These are phyloP conservation scores for Clivina fossor DNA, from an alignment of 2,888 invertebrate species.

Conservation along the genomic window DNA sequence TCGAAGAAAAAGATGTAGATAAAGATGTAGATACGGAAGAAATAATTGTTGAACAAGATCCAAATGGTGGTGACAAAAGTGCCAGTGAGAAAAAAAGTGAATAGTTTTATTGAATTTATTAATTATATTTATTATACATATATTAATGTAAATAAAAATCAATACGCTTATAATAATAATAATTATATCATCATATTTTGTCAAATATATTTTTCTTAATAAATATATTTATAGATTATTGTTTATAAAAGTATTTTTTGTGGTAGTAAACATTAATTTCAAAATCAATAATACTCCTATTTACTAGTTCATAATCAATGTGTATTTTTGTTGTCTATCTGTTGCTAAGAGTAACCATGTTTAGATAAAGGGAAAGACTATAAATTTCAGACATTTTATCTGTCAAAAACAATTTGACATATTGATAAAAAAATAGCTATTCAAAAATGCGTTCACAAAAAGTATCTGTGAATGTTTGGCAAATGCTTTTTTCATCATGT, in stretches of 20 bases:
- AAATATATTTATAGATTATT: no score
- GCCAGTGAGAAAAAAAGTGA: slow-evolving; percentile 40
- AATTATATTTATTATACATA: no score
- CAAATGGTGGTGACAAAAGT: background rate
- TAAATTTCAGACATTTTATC: slow-evolving; percentile 7
- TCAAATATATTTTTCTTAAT: no score
- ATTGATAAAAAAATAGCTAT: background rate
- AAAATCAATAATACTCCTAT: no score
- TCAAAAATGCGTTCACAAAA: slow-evolving; percentile 65
- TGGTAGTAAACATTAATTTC: no score
- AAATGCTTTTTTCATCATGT: slow-evolving; percentile 65
- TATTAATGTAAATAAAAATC: no score
- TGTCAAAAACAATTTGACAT: background rate
- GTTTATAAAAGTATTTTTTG: no score
- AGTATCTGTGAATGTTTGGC: slow-evolving; percentile 67
- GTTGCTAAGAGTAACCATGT: slow-evolving; percentile 27
- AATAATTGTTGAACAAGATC: background rate
- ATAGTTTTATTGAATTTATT: slow-evolving; percentile 8
- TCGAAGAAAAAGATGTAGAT: slow-evolving; percentile 41
- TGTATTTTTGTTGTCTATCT: slow-evolving; percentile 15
- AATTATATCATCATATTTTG: no score
- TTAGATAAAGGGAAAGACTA: slow-evolving; percentile 13
- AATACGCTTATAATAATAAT: no score
- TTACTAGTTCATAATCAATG: slow-evolving; percentile 31
- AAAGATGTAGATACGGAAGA: slow-evolving; percentile 24